Evolutionary conservation across 2,797 vertebrate species (phyloP).

Genomic region (Eulemur mongoz): DNA sequence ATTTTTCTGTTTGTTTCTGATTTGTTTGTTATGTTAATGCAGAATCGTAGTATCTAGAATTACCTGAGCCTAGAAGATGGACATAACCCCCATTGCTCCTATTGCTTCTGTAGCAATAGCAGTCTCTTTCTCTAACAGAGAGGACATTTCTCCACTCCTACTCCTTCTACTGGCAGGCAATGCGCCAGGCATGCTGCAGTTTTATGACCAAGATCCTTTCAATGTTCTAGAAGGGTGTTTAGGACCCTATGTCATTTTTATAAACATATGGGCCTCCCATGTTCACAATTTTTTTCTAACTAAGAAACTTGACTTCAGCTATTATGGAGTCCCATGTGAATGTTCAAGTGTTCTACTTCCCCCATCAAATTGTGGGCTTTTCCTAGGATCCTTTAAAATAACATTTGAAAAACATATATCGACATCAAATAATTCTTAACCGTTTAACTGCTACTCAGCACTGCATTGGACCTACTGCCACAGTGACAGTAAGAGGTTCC

Average conservation of each 20-base stretch:
- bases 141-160: background rate
- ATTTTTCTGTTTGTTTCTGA: constrained; percentile 2
- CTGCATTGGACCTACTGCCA: background rate
- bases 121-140: background rate
- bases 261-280: background rate
- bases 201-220: background rate
- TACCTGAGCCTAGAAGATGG: background rate
- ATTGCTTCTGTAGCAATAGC: background rate
- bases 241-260: background rate
- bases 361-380: background rate
- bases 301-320: background rate
- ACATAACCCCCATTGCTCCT: background rate
- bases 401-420: background rate
- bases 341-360: background rate
- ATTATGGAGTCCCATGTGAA: background rate
- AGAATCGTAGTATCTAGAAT: constrained; percentile 4
- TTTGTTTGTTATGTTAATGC: constrained; percentile 4
- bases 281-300: background rate
- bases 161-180: background rate
- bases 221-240: background rate
- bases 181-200: background rate
- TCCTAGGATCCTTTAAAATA: background rate
- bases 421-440: constrained; percentile 15
- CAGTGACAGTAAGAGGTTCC: background rate
- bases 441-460: background rate